Percentiles rank a stretch among this genome's conserved stretches.
phyloP scores from a whole-genome alignment of 2,888 invertebrate genomes.

The Aleiodes alternator region DNA sequence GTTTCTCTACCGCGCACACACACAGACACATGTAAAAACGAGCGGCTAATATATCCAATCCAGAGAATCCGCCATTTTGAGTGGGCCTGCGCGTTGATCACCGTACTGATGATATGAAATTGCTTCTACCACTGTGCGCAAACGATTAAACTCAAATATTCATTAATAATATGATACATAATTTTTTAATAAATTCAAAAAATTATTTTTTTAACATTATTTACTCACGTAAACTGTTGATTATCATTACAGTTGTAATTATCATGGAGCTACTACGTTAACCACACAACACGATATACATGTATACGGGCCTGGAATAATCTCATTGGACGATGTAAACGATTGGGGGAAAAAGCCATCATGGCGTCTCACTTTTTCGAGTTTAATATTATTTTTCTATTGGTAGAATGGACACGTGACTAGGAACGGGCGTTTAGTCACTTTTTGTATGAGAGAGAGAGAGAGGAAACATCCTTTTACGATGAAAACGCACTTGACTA shows the following conservation, averaged over 20 bases:
- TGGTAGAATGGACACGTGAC: conserved; percentile 67
- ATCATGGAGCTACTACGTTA: conserved; percentile 11
- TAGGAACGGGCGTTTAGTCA: conserved; percentile 15
- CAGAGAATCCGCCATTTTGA: conserved; percentile 71
- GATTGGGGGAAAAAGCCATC: conserved; percentile 62
- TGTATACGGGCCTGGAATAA: conserved; percentile 68
- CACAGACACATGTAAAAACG: conserved; percentile 60
- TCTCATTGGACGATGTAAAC: conserved; percentile 63
- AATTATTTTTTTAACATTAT: background rate
- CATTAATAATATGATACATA: no score
- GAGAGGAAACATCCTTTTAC: no score
- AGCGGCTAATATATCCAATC: conserved; percentile 48
- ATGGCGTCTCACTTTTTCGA: conserved; percentile 61
- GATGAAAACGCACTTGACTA: no score
- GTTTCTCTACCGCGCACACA: no score
- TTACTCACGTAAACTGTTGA: background rate
- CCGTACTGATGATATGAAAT: conserved; percentile 72
- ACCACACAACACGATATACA: conserved; percentile 58
- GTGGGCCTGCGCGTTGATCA: conserved; percentile 74
- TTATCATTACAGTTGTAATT: conserved; percentile 23
- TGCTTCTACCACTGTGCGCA: conserved; percentile 50
- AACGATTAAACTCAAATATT: background rate
- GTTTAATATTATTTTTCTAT: conserved; percentile 53
- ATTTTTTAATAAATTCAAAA: no score
- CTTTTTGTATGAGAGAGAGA: background rate